phyloP scores from a whole-genome alignment of 2,888 invertebrate species.

The Corbicula japonica region DNA sequence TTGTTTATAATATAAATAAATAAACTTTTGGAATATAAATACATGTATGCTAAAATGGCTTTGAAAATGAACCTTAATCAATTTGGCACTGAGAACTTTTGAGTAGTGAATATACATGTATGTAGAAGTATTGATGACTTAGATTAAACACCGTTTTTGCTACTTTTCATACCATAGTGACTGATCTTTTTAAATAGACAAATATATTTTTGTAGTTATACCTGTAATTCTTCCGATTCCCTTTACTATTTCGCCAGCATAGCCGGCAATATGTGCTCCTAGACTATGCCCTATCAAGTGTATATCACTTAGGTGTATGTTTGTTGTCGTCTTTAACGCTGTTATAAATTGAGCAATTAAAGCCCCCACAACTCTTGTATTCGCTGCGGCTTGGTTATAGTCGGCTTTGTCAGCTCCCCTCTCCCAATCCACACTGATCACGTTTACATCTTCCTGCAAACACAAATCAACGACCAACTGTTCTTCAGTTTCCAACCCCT shows the following conservation, averaged over 20 bases:
- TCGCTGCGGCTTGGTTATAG: slow-evolving; percentile 84
- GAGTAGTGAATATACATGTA: too few relatives aligned
- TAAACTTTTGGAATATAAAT: too few relatives aligned
- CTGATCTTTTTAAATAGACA: too few relatives aligned
- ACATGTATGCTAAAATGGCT: too few relatives aligned
- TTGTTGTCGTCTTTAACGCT: slow-evolving; percentile 59
- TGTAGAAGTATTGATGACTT: too few relatives aligned
- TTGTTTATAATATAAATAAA: too few relatives aligned
- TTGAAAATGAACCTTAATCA: too few relatives aligned
- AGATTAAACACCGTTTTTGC: too few relatives aligned
- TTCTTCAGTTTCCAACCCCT: too few relatives aligned
- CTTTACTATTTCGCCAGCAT: slow-evolving; percentile 90
- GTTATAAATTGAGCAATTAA: slow-evolving; percentile 77
- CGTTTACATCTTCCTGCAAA: slow-evolving; percentile 68
- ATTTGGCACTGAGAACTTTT: too few relatives aligned
- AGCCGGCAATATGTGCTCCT: slow-evolving; percentile 95
- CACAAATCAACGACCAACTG: not conserved
- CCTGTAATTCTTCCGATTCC: slow-evolving; percentile 83
- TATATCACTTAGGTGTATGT: slow-evolving; percentile 85
- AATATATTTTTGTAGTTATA: too few relatives aligned
- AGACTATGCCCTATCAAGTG: slow-evolving; percentile 95
- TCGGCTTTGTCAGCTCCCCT: slow-evolving; percentile 70
- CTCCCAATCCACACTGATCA: slow-evolving; percentile 71
- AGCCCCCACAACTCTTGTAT: slow-evolving; percentile 84
- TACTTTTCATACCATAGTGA: too few relatives aligned